Evolutionary conservation across 1,140 invertebrate genomes (phyloP).

Genomic region (Camponotus vicinus): DNA sequence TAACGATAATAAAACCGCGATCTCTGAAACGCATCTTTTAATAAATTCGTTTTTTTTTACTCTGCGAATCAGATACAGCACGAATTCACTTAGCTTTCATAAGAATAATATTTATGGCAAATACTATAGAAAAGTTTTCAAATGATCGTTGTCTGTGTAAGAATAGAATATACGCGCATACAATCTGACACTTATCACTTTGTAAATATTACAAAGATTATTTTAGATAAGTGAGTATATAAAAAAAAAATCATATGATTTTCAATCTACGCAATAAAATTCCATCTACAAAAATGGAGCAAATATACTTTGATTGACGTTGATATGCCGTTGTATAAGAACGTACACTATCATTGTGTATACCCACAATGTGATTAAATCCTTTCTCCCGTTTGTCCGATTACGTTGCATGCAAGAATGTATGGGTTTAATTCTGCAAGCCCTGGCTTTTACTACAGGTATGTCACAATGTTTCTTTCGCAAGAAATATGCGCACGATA

Average conservation of each 20-base stretch:
- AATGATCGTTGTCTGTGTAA: too few relatives aligned
- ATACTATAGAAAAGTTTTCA: not conserved
- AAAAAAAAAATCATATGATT: conserved; percentile 35
- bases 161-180: too few relatives aligned
- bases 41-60: not conserved
- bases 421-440: conserved; percentile 43
- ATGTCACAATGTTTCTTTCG: conserved; percentile 50
- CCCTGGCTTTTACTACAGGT: conserved; percentile 19
- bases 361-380: conserved; percentile 46
- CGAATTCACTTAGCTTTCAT: not conserved
- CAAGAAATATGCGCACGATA: conserved; percentile 26
- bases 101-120: not conserved
- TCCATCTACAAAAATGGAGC: conserved; percentile 8
- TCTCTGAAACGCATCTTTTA: not conserved
- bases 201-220: conserved; percentile 16
- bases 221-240: not conserved
- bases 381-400: conserved; percentile 51
- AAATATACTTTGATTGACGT: conserved; percentile 29
- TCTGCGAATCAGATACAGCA: not conserved
- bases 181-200: not conserved
- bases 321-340: conserved; percentile 29
- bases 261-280: conserved; percentile 5
- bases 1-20: not conserved
- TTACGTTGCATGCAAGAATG: conserved; percentile 16
- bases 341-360: conserved; percentile 27